Evolutionary conservation across 2,113 vertebrate genomes (phyloP), one percentile per base, ranked within the genome.

Genomic region (Plotosus lineatus): DNA sequence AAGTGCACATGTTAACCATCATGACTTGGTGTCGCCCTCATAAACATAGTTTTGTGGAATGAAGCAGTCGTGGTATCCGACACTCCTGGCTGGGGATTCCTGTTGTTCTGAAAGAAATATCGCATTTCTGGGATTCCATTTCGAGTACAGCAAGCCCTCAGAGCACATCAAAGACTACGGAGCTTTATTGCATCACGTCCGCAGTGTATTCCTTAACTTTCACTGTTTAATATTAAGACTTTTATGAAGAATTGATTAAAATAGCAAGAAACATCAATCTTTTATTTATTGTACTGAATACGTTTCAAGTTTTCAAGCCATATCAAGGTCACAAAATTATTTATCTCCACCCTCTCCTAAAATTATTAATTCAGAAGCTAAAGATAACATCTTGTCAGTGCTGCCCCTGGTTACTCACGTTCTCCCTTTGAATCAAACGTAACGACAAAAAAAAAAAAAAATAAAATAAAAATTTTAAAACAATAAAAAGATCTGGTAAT

Each of bases 301-400:
- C 2, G 19, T 68, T 69, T 14, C n/a, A 42, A 56, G 3, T 12
- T 60, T 50, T 44, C 26, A 48, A 63, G 55, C 48, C 48, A 40
- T 10, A 11, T 53, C 63, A 79, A 44, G n/a, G 51, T 78, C 77
- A 79, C 28, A 23, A 10, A 50, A 48, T 60, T 33, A 55, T 17
- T 71, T 40, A 33, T 38, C 71, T 76, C 56, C 55, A 77, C 38
- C 17, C 40, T 40, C 40, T 50, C 21, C 51, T 23, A 23, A 3
- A 69, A 84, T 77, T 19, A 77, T 77, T 60, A 60, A 68, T 83
- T 69, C 50, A 75, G 58, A 61, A 69, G 55, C 28, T 46, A 69
- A 65, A 83, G 17, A 72, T 19, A 72, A 58, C 44, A 75, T 40
- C 60, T 66, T 33, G 58, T 44, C 68, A 77, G 19, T 23, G 19